Evolutionary conservation across 2,888 invertebrate species (phyloP), one percentile per base, ranked within the genome.

Genomic region (Microctonus hyperodae): DNA sequence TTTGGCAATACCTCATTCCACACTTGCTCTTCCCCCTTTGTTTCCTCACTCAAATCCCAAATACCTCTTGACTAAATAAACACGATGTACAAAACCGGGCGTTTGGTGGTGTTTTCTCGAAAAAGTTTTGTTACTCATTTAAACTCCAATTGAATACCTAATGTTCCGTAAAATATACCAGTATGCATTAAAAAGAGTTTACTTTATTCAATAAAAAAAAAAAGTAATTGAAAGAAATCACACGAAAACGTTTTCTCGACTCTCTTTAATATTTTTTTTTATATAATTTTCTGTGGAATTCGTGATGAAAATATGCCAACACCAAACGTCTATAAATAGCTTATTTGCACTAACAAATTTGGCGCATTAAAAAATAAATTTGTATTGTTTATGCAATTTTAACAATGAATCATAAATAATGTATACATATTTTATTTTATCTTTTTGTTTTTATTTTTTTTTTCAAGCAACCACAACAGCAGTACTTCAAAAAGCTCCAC

Each of bases 401-500:
- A 48, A 53, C 31, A 28, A n/a, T 44, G 28, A 6, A 64, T 16
- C 33, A 53, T 16, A 11, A 5, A 40, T 50, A 50, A 13, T 50
- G 44, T 2, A 25, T 48, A 23, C 60, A 28, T 44, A 64, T 55
- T 53, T 64, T 64, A 56, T 56, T 56, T 53, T 55, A 64, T 13
- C 13, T 51, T 25, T 31, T 65, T 33, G 23, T 50, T 58, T 61
- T 10, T 68, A 64, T 65, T 70, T 67, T 51, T 75, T 75, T 75
- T 76, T 81, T 76, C 67, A 77, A 81, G 83, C 78, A 74, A 71
- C 73, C 68, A 81, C 80, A 72, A 74, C 76, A 35, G 74, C 79
- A n/a, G 81, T 81, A 53, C 74, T 80, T 69, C 85, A 85, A 64
- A 84, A 85, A 53, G 83, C 81, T 33, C 87, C 90, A 67, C 83